Percentiles rank a stretch among this genome's conserved stretches.
phyloP scores from a whole-genome alignment of 2,797 vertebrate genomes.

The Argyrosomus regius region DNA sequence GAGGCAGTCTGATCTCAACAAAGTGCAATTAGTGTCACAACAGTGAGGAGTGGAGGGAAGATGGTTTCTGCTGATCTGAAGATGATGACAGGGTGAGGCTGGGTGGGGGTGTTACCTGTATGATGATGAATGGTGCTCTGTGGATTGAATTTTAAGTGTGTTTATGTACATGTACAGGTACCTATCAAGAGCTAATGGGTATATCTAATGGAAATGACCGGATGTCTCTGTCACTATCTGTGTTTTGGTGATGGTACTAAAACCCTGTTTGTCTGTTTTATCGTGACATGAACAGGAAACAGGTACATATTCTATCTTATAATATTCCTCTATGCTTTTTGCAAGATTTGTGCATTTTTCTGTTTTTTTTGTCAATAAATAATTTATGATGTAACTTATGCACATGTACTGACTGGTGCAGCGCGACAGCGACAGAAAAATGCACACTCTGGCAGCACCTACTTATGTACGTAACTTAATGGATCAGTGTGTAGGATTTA shows the following conservation, averaged over 20 bases:
- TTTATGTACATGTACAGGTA: constrained; percentile 12
- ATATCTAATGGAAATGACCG: constrained; percentile 11
- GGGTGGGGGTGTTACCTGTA: constrained; percentile 29
- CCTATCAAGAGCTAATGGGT: constrained; percentile 16
- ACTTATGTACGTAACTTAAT: too few species aligned
- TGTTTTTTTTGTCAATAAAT: not conserved
- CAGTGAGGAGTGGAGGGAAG: constrained; percentile 44
- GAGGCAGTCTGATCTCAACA: constrained; percentile 69
- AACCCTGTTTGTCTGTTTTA: not conserved
- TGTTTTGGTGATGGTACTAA: not conserved
- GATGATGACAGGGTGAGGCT: constrained; percentile 30
- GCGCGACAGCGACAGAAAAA: too few species aligned
- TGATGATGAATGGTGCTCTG: constrained; percentile 24
- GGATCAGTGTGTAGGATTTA: too few species aligned
- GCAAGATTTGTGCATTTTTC: not conserved
- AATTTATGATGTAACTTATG: not conserved
- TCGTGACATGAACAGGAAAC: not conserved
- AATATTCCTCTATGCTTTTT: not conserved
- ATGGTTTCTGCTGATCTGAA: constrained; percentile 57
- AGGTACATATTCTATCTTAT: not conserved
- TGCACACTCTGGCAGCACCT: too few species aligned
- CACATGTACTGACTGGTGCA: too few species aligned
- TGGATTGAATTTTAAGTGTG: constrained; percentile 16
- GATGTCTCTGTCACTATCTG: not conserved
- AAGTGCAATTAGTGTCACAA: constrained; percentile 79